Evolutionary conservation across 1,140 invertebrate genomes (phyloP).

Genomic region (Hesperophylax magnus): DNA sequence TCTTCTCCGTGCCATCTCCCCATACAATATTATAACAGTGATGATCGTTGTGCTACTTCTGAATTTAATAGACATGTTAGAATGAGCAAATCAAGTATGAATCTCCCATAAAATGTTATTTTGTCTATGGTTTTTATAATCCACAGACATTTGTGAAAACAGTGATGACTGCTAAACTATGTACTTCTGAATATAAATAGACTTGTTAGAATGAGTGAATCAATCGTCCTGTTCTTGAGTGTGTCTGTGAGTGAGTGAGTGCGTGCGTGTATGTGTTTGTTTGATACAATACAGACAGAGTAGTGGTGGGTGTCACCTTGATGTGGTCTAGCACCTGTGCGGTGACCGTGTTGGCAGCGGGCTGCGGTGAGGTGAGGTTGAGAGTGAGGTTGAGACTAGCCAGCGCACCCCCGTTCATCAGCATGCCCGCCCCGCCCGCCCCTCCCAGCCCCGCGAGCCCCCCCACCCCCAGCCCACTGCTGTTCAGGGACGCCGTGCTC

Average conservation of each 20-base stretch:
- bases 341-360: constrained; percentile 80
- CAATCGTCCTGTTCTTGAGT: neutral
- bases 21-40: no score
- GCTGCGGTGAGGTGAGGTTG: constrained; percentile 83
- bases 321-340: constrained; percentile 88
- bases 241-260: neutral
- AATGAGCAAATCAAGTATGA: no score
- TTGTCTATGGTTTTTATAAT: no score
- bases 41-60: no score
- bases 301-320: constrained; percentile 71
- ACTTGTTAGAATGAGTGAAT: no score
- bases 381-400: constrained; percentile 82
- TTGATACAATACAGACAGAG: neutral
- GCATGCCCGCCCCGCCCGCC: constrained; percentile 70
- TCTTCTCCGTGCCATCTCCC: no score
- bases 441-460: constrained; percentile 65
- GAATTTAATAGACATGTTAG: no score
- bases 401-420: constrained; percentile 72
- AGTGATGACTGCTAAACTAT: no score
- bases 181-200: no score
- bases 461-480: constrained; percentile 41
- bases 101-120: no score
- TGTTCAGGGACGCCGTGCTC: constrained; percentile 66
- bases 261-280: neutral
- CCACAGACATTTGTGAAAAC: no score